Conservation (phyloP, 2,888 invertebrate species). For the Hydroisotoma schaefferi region DNA sequence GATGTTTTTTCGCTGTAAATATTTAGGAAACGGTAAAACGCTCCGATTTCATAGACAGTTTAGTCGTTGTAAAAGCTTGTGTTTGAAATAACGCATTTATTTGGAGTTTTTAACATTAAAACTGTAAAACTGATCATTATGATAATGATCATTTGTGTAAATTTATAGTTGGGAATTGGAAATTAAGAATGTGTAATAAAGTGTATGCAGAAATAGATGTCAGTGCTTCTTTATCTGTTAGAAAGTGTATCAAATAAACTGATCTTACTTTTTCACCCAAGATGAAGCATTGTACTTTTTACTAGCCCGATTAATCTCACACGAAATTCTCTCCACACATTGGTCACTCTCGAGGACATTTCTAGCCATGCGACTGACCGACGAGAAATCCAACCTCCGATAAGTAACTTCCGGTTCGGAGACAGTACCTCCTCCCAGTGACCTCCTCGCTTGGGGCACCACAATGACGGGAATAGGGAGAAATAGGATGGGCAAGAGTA, state of each 20-base stretch:
- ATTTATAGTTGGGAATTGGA: too few relatives aligned
- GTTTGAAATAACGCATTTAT: too few relatives aligned
- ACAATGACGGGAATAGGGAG: conserved; percentile 27
- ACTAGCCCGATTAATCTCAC: conserved; percentile 29
- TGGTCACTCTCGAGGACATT: conserved; percentile 29
- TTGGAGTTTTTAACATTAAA: too few relatives aligned
- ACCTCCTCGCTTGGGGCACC: conserved; percentile 1
- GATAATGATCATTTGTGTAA: too few relatives aligned
- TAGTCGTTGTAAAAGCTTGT: too few relatives aligned
- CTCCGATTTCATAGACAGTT: too few relatives aligned
- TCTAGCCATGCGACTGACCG: conserved; percentile 1
- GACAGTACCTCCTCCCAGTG: too few relatives aligned
- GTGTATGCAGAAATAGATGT: too few relatives aligned
- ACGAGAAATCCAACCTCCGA: not conserved
- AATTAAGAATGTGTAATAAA: not conserved
- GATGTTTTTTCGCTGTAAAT: too few relatives aligned
- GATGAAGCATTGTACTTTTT: conserved; percentile 19
- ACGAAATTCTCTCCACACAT: conserved; percentile 34
- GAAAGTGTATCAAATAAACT: not conserved
- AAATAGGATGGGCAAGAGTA: conserved; percentile 13
- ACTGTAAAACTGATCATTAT: too few relatives aligned
- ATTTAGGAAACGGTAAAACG: too few relatives aligned
- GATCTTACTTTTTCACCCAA: conserved; percentile 28
- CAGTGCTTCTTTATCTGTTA: not conserved
- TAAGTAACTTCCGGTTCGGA: too few relatives aligned